Percentiles rank a stretch among this genome's conserved stretches.
These are phyloP conservation scores for Sternarchorhynchus goeldii DNA, from an alignment of 2,797 vertebrate species.

Conservation along the genomic window DNA sequence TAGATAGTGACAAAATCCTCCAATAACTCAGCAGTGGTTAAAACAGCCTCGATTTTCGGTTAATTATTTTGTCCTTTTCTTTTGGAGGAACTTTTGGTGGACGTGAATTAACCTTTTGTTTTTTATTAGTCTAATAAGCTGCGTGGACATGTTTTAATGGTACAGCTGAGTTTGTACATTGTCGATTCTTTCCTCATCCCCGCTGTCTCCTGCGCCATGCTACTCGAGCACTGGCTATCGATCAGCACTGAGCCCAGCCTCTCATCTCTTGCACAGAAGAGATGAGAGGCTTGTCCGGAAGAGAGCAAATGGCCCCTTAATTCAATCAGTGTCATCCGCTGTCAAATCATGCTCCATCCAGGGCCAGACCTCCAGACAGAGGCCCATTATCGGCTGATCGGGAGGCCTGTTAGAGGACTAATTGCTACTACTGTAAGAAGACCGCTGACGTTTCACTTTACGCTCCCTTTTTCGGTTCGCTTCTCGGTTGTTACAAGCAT, in stretches of 20 bases:
- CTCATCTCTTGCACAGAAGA: conserved; percentile 75
- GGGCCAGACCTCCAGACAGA: conserved; percentile 80
- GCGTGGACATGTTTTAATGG: conserved; percentile 42
- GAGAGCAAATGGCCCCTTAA: conserved; percentile 92
- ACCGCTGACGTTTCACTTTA: conserved; percentile 65
- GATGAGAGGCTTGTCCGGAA: conserved; percentile 82
- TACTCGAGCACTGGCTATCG: conserved; percentile 65
- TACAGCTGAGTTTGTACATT: conserved; percentile 32
- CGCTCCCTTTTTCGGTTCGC: conserved; percentile 59
- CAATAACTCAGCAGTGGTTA: too few species aligned
- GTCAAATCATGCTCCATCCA: conserved; percentile 86
- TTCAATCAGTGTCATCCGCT: conserved; percentile 88
- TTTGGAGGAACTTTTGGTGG: not conserved
- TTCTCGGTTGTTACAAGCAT: conserved; percentile 1
- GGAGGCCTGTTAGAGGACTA: conserved; percentile 85
- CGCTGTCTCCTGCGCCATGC: not conserved
- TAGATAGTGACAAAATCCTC: too few species aligned
- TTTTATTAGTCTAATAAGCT: conserved; percentile 44
- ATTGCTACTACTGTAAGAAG: conserved; percentile 84
- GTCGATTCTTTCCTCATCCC: conserved; percentile 52
- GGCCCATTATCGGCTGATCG: conserved; percentile 84
- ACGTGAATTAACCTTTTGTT: not conserved
- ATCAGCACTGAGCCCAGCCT: conserved; percentile 73
- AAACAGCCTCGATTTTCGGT: too few species aligned
- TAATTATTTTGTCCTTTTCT: not conserved